Evolutionary conservation across 2,113 vertebrate genomes (phyloP).

Genomic region (Desmodus rotundus): DNA sequence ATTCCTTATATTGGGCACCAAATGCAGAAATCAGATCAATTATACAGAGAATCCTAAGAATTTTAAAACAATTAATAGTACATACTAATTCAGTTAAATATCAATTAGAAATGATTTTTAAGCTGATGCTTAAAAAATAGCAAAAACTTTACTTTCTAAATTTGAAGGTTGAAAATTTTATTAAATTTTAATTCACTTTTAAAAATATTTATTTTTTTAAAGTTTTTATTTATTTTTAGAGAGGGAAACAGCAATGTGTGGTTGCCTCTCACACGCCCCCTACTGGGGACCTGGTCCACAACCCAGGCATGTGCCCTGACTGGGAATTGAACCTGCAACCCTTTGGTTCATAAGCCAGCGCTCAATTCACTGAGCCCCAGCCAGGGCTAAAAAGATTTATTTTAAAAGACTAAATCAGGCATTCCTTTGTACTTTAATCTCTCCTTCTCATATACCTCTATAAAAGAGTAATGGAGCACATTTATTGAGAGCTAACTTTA

Average conservation of each 20-base stretch:
- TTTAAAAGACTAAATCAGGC: conserved; percentile 11
- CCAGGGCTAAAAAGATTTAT: background rate
- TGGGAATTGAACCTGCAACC: too few species aligned
- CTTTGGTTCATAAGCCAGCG: too few species aligned
- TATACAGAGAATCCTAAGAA: conserved; percentile 11
- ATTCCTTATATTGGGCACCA: background rate
- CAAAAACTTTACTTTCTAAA: conserved; percentile 12
- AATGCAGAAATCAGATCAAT: conserved; percentile 20
- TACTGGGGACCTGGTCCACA: too few species aligned
- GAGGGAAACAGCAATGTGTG: too few species aligned
- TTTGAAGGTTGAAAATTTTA: background rate
- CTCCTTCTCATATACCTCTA: background rate
- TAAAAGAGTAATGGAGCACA: background rate
- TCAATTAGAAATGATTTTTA: conserved; percentile 13
- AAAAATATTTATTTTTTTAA: background rate
- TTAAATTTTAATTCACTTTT: conserved; percentile 18
- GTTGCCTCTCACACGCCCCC: too few species aligned
- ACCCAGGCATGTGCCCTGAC: too few species aligned
- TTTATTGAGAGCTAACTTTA: background rate
- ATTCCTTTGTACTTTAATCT: background rate
- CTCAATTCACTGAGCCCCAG: too few species aligned
- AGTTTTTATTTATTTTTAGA: too few species aligned
- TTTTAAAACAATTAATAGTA: conserved; percentile 26
- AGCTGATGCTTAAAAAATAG: background rate
- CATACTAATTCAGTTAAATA: conserved; percentile 9